Conservation (phyloP, 1,140 invertebrate genomes). For the Dolichoris vasculosae region DNA sequence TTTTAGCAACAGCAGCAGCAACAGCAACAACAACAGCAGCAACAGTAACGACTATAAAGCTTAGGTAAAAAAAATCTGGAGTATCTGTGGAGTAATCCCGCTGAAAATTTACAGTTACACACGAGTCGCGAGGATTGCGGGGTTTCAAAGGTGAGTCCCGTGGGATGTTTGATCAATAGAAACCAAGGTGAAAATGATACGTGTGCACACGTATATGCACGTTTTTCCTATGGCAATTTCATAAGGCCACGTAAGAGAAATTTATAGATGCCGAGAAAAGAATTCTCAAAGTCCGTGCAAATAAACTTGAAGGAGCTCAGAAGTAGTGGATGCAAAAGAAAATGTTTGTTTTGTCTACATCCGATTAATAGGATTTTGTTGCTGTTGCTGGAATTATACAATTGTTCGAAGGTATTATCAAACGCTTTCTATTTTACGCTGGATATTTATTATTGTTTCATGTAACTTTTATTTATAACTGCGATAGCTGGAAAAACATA, state of each 20-base stretch:
- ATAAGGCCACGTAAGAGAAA: not conserved
- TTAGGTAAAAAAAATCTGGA: constrained; percentile 29
- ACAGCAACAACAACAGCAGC: not conserved
- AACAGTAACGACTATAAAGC: not conserved
- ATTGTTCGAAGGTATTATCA: not conserved
- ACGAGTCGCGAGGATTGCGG: constrained; percentile 24
- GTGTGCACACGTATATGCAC: not conserved
- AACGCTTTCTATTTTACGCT: not conserved
- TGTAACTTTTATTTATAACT: too few relatives aligned
- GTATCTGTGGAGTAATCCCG: constrained; percentile 22
- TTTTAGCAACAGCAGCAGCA: not conserved
- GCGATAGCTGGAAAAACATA: not conserved
- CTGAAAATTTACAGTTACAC: constrained; percentile 32
- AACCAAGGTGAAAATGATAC: constrained; percentile 20
- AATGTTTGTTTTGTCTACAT: too few relatives aligned
- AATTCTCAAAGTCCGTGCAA: not conserved
- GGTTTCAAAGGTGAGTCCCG: constrained; percentile 23
- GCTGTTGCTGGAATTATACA: too few relatives aligned
- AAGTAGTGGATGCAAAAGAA: too few relatives aligned
- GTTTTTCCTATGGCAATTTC: constrained; percentile 19
- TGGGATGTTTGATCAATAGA: constrained; percentile 52
- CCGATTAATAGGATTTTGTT: too few relatives aligned
- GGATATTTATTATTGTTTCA: too few relatives aligned
- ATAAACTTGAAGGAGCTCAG: not conserved
- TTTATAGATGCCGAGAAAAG: not conserved